Base-by-base conservation (phyloP, 2,113 vertebrate species). In the Apistogramma diplotaenia region DNA sequence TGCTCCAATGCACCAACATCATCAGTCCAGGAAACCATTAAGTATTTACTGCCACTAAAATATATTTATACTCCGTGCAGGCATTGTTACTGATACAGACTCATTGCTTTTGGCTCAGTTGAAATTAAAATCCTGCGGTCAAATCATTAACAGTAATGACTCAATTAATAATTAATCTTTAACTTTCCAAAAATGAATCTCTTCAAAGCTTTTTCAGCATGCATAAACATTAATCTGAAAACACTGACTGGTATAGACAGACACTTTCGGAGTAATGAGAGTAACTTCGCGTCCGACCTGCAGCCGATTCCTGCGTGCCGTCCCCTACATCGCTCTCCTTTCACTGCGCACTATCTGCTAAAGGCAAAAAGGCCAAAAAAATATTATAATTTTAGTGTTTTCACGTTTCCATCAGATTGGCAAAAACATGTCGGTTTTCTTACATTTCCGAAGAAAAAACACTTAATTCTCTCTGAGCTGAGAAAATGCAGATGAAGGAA, bases 361-460 rank as follows among this genome's bases (percentile, higher is more conserved):
- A 33, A 33, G 33, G 33, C 8, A 33, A 33, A 33, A 33, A 33
- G 33, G 33, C 33, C 33, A 8, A 33, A 33, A 33, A 33, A 31
- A 31, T n/a, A 31, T 31, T 3, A 33, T 33, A 31, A 3, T 2
- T n/a, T 70, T 29, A 1, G 9, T 29, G 27, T 70, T 43, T 29
- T 70, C 16, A 51, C 31, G 65, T n/a, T 70, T 29, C 43, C 10
- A 51, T 70, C 65, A 70, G 18, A 51, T 51, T 51, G 43, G 43
- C 43, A 70, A 70, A 70, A 51, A 70, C 65, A 51, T 4, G 16
- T 49, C 29, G 7, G 18, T 70, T 70, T 70, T 51, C 43, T 13
- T 70, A 10, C 43, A 0, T 70, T 70, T 70, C 19, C 25, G 29
- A 29, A 29, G 5, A 33, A 33, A 33, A 33, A 33, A 33, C 8